phyloP scores from a whole-genome alignment of 1,140 invertebrate genomes.

The Diprion similis region DNA sequence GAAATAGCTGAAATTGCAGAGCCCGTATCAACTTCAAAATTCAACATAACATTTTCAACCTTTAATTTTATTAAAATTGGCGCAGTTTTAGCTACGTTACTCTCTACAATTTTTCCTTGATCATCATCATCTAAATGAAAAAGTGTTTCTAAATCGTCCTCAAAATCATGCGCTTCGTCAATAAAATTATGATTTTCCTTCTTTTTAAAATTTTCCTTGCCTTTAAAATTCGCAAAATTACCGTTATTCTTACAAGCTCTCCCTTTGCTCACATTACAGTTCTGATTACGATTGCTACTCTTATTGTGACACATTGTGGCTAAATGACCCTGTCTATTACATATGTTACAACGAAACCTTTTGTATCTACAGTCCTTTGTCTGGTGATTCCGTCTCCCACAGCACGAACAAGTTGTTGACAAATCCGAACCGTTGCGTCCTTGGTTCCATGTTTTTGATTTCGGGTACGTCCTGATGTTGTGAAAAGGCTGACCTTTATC shows the following conservation, averaged over 20 bases:
- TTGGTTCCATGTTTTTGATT: neutral
- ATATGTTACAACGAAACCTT: slow-evolving; percentile 8
- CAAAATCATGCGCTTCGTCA: slow-evolving; percentile 4
- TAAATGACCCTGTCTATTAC: slow-evolving; percentile 12
- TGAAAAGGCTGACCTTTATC: neutral
- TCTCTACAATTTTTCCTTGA: neutral
- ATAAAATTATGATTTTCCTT: slow-evolving; percentile 14
- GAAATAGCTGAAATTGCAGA: slow-evolving; percentile 17
- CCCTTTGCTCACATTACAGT: neutral
- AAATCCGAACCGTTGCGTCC: too few relatives aligned
- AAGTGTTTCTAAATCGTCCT: neutral
- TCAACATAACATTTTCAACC: neutral
- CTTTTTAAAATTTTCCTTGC: neutral
- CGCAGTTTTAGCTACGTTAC: neutral
- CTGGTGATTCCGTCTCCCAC: slow-evolving; percentile 12
- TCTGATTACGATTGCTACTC: neutral
- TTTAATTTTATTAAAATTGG: slow-evolving; percentile 14
- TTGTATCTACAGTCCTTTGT: slow-evolving; percentile 15
- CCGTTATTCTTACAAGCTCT: neutral
- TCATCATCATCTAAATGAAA: slow-evolving; percentile 12
- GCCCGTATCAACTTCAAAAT: slow-evolving; percentile 16
- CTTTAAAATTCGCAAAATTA: neutral
- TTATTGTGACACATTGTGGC: neutral
- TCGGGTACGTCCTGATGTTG: slow-evolving; percentile 13
- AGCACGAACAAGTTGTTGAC: slow-evolving; percentile 17